Evolutionary conservation across 2,888 invertebrate genomes (phyloP).

Genomic region (Dendrolimus pini): DNA sequence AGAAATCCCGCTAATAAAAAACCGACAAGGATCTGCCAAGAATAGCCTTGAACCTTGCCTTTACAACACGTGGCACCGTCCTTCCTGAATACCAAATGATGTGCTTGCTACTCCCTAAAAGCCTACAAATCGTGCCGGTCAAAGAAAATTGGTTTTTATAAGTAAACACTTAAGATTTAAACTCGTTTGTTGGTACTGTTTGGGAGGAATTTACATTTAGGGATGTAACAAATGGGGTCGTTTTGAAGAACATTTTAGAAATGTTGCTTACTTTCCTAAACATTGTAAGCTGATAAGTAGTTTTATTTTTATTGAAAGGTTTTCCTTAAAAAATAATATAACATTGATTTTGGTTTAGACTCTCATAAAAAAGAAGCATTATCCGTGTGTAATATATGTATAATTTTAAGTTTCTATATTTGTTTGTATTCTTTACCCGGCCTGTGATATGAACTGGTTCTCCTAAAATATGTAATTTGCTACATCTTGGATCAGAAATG

Average conservation of each 20-base stretch:
- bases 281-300: neutral
- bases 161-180: conserved; percentile 30
- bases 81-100: conserved; percentile 52
- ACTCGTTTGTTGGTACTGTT: conserved; percentile 24
- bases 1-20: too few species aligned
- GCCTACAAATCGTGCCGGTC: conserved; percentile 25
- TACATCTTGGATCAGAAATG: too few species aligned
- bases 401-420: too few species aligned
- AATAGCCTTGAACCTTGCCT: conserved; percentile 49
- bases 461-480: too few species aligned
- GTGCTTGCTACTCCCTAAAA: conserved; percentile 43
- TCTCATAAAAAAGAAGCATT: too few species aligned
- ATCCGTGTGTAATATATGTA: too few species aligned
- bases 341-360: too few species aligned
- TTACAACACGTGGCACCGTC: conserved; percentile 58
- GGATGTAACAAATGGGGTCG: conserved; percentile 15
- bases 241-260: too few species aligned
- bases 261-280: neutral
- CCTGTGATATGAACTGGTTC: too few species aligned
- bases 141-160: conserved; percentile 40
- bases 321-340: too few species aligned
- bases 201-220: conserved; percentile 16
- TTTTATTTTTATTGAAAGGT: neutral
- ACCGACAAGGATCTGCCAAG: too few species aligned
- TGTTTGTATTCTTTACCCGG: too few species aligned